Evolutionary conservation across 1,140 invertebrate genomes (phyloP), one percentile per base, ranked within the genome.

Genomic region (Zophobas atratus): DNA sequence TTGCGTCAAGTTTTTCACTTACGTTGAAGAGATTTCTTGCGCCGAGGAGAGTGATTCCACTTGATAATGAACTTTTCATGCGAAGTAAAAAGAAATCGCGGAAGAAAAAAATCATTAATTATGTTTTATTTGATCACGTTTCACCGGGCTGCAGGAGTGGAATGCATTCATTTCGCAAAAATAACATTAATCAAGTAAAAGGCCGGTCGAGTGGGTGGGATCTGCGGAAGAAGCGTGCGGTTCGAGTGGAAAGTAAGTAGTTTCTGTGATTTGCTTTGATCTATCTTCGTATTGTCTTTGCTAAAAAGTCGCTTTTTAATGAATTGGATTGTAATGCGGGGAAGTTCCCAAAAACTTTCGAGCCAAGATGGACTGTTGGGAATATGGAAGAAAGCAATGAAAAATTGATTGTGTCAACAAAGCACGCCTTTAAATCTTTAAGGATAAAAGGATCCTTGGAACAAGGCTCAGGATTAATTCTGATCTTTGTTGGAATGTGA

Each of bases 161-260:
- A 60, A 60, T 39, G 36, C 36, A 60, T 39, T 60, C 56, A n/a
- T 35, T 60, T 36, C 35, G 34, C 6, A 60, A 60, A 39, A 60
- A 39, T 60, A n/a, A 35, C 56, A 60, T 60, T 60, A 60, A 60
- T 60, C 56, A 60, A 60, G 56, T 60, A 39, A 60, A 60, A 60
- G 56, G 53, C 35, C 35, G 53, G 35, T 32, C 38, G 56, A 35
- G 56, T 60, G 56, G 33, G 56, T 39, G 36, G 32, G 33, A 8
- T 8, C 56, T 4, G 3, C 43, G 3, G 8, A 8, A 60, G 56
- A 53, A 53, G 20, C 6, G 35, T 35, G 6, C 56, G 34, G 35
- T 3, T 6, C 34, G 6, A 5, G 56, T 34, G 56, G n/a, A 36
- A 57, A 57, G 56, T 34, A 60, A 60, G 35, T 38, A 60, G 56